Evolutionary conservation across 2,888 invertebrate genomes (phyloP).

Genomic region (Troides helena): DNA sequence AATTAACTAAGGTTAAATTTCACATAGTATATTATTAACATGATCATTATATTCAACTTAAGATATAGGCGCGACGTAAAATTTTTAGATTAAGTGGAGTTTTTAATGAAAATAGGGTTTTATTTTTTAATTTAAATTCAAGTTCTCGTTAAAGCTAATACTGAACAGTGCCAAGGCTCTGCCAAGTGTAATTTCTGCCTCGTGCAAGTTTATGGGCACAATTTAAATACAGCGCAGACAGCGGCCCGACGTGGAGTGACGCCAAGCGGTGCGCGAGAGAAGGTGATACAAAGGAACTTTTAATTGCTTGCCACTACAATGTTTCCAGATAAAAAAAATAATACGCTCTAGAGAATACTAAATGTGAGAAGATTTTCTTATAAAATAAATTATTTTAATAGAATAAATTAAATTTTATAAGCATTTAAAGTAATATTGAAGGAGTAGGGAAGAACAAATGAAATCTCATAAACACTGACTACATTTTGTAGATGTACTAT

Average conservation of each 20-base stretch:
- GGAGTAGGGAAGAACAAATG: too few species aligned
- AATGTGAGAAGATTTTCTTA: not conserved
- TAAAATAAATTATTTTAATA: too few species aligned
- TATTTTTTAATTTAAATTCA: not conserved
- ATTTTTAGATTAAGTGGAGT: too few species aligned
- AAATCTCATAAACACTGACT: too few species aligned
- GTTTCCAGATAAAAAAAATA: conserved; percentile 7
- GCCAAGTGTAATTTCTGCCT: not conserved
- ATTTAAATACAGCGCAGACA: not conserved
- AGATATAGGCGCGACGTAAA: too few species aligned
- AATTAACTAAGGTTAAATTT: too few species aligned
- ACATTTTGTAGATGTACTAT: too few species aligned
- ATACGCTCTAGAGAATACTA: not conserved
- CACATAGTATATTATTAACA: too few species aligned
- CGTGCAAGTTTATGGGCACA: not conserved
- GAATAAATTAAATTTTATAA: too few species aligned
- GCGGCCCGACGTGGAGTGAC: conserved; percentile 2
- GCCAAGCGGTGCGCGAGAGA: conserved; percentile 2
- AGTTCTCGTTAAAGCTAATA: not conserved
- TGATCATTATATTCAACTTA: too few species aligned
- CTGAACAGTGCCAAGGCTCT: not conserved
- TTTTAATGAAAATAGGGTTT: too few species aligned
- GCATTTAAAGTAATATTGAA: too few species aligned
- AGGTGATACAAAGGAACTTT: conserved; percentile 16
- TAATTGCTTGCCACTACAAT: conserved; percentile 22